Evolutionary conservation across 1,140 invertebrate genomes (phyloP).

Genomic region (Archivesica marissinica): DNA sequence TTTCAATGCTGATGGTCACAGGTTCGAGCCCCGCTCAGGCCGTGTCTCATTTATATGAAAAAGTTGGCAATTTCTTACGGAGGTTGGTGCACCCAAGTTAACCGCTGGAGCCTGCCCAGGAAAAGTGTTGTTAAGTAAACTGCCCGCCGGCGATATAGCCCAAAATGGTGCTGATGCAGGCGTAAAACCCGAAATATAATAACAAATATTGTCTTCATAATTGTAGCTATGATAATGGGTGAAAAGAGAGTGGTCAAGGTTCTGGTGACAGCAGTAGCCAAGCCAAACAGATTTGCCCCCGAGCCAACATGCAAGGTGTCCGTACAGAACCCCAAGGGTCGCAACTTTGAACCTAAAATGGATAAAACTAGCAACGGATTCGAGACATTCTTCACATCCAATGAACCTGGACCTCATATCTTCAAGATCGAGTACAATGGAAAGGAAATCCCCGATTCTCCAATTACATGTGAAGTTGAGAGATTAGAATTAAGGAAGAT

Average conservation of each 20-base stretch:
- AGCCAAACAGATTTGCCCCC: slow-evolving; percentile 55
- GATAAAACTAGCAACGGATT: slow-evolving; percentile 40
- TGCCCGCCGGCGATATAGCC: too few relatives aligned
- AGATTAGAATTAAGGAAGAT: slow-evolving; percentile 94
- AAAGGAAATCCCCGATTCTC: slow-evolving; percentile 90
- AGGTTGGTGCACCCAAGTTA: too few relatives aligned
- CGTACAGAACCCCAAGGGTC: slow-evolving; percentile 42
- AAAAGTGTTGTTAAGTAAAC: too few relatives aligned
- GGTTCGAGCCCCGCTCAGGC: too few relatives aligned
- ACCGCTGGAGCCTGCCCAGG: too few relatives aligned
- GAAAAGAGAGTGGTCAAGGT: slow-evolving; percentile 41
- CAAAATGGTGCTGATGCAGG: too few relatives aligned
- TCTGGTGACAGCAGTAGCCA: slow-evolving; percentile 31
- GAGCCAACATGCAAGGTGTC: slow-evolving; percentile 55
- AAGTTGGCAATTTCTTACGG: too few relatives aligned
- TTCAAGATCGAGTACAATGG: slow-evolving; percentile 90
- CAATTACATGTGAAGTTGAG: slow-evolving; percentile 91
- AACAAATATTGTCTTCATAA: too few relatives aligned
- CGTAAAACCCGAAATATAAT: too few relatives aligned
- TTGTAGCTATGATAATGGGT: slow-evolving; percentile 46
- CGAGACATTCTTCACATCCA: slow-evolving; percentile 77
- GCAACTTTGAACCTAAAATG: slow-evolving; percentile 53
- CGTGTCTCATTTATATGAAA: too few relatives aligned
- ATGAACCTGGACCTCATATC: slow-evolving; percentile 89
- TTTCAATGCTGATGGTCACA: too few relatives aligned